Base-by-base conservation (phyloP, 2,888 invertebrate genomes). In the Subacronicta megacephala region DNA sequence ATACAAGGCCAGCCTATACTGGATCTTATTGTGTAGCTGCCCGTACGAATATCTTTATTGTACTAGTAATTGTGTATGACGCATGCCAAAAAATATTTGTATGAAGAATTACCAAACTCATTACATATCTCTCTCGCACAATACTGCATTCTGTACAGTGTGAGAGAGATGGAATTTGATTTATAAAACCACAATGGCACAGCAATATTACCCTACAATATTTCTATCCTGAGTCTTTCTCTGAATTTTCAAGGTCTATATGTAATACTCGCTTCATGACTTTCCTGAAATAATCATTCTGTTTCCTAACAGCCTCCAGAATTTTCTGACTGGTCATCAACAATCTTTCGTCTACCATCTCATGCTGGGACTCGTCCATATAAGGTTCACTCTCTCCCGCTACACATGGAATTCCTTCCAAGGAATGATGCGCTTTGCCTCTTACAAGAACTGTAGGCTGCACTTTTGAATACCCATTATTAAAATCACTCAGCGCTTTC, bases 351-450 rank as follows among this genome's bases (percentile, higher is more conserved):
- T 93, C 92, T 0, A 76, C 73, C 62, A 80, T 59, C 2, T 73
- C 64, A 7, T 72, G 58, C 2, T 50, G 16, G 3, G 59, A 40
- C 13, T 6, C 17, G 6, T 55, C 56, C 0, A 5, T 59, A 0
- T 40, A 10, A 4, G 7, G 0, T 16, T 74, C 73, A n/a, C 65
- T 72, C 1, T 68, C 62, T 0, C 64, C 69, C 2, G 78, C 58
- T 2, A 62, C 49, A 56, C 93, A 94, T 0, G 92, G 88, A 18
- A 93, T 88, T 0, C 90, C 90, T 53, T 89, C 87, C n/a, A 94
- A 50, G 0, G 90, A 84, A 65, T 85, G 62, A 0, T 75, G 81
- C 0, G 67, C 56, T 5, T 68, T 54, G 0, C 69, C 60, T 0
- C 65, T 45, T 1, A 79, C 71, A 0, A 82, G 33, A 1, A 84